Evolutionary conservation across 1,140 invertebrate genomes (phyloP).

Genomic region (Hycleus phaleratus): DNA sequence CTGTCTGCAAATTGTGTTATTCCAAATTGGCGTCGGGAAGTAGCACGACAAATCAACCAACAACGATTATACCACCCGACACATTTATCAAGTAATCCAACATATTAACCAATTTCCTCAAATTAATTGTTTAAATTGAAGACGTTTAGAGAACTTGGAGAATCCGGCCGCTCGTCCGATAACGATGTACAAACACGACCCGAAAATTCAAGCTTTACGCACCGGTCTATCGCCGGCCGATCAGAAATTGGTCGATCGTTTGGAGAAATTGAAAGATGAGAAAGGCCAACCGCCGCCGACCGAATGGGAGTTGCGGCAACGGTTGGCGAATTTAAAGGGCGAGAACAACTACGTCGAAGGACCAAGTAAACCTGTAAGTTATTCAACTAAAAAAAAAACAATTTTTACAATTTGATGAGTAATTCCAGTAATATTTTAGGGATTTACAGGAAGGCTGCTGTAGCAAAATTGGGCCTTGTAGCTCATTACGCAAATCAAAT

Average conservation of each 20-base stretch:
- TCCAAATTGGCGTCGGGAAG: constrained; percentile 24
- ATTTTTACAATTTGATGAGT: too few relatives aligned
- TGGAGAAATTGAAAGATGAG: constrained; percentile 52
- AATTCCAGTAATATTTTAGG: too few relatives aligned
- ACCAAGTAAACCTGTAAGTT: constrained; percentile 23
- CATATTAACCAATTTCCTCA: not conserved
- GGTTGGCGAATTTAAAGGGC: constrained; percentile 51
- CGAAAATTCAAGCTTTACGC: constrained; percentile 36
- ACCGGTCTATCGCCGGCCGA: constrained; percentile 40
- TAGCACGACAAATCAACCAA: constrained; percentile 8
- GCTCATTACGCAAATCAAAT: too few relatives aligned
- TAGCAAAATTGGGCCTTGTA: too few relatives aligned
- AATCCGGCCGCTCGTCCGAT: constrained; percentile 42
- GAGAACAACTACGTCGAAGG: constrained; percentile 33
- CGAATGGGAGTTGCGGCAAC: constrained; percentile 46
- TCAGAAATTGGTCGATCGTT: constrained; percentile 49
- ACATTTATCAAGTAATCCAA: constrained; percentile 43
- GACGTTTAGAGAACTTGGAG: constrained; percentile 41
- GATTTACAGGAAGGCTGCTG: too few relatives aligned
- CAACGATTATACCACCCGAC: constrained; percentile 41
- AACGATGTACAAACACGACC: constrained; percentile 44
- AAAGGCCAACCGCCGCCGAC: constrained; percentile 38
- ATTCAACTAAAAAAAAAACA: too few relatives aligned
- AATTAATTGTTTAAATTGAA: constrained; percentile 12
- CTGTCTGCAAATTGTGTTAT: constrained; percentile 42